Evolutionary conservation across 2,797 vertebrate species (phyloP).

Genomic region (Iguana delicatissima): DNA sequence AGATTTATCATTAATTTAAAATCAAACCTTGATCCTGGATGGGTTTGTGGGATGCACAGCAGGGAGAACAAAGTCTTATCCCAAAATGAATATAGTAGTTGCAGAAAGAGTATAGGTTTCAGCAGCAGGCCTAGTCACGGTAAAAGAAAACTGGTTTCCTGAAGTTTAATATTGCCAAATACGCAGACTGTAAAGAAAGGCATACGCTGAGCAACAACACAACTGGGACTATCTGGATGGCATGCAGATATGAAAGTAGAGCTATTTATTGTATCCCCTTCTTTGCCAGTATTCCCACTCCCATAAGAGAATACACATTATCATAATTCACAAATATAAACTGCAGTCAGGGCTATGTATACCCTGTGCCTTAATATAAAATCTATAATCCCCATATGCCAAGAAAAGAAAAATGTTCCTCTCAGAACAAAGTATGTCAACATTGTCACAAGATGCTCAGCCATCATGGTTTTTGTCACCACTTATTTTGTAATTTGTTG

Average conservation of each 20-base stretch:
- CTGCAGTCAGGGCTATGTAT: not conserved
- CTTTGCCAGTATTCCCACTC: not conserved
- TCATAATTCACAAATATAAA: not conserved
- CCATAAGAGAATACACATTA: not conserved
- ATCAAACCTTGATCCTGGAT: not conserved
- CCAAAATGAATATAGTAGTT: not conserved
- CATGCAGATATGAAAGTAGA: not conserved
- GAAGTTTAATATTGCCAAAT: conserved; percentile 5
- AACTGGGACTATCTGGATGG: not conserved
- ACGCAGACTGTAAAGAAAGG: not conserved
- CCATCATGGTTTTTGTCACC: not conserved
- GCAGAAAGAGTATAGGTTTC: not conserved
- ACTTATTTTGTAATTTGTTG: not conserved
- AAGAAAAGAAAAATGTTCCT: not conserved
- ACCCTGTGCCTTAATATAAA: not conserved
- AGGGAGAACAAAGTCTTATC: not conserved
- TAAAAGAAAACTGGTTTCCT: not conserved
- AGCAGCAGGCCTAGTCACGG: conserved; percentile 7
- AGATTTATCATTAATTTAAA: conserved; percentile 3
- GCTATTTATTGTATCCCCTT: not conserved
- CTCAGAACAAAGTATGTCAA: not conserved
- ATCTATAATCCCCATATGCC: not conserved
- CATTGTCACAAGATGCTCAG: not conserved
- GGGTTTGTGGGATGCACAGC: conserved; percentile 9
- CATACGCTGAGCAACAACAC: not conserved